Percentiles rank a stretch among this genome's conserved stretches.
These are phyloP conservation scores for Latrodectus geometricus DNA, from an alignment of 1,140 invertebrate species.

Conservation along the genomic window DNA sequence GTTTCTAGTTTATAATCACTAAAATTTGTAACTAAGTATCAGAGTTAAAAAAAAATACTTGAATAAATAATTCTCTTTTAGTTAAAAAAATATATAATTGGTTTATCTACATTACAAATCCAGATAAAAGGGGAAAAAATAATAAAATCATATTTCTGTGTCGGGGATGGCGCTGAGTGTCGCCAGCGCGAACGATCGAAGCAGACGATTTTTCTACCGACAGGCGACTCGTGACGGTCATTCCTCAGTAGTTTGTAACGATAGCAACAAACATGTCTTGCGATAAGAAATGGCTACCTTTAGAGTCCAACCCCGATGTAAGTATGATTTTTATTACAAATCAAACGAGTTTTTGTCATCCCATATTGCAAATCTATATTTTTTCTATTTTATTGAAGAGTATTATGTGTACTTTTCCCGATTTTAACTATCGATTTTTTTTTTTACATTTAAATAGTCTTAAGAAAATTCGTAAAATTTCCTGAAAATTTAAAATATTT, in stretches of 20 bases:
- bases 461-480: no score
- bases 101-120: neutral
- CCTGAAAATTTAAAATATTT: no score
- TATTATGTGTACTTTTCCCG: neutral
- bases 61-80: neutral
- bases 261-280: conserved; percentile 33
- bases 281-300: conserved; percentile 77
- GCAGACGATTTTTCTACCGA: neutral
- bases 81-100: neutral
- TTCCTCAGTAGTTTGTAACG: neutral
- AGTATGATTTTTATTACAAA: conserved; percentile 72
- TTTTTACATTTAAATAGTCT: no score
- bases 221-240: neutral
- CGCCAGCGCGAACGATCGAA: conserved; percentile 18
- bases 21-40: neutral
- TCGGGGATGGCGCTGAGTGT: conserved; percentile 20
- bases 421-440: no score
- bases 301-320: conserved; percentile 94
- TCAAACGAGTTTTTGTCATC: no score
- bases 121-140: neutral
- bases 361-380: no score
- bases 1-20: neutral
- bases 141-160: neutral
- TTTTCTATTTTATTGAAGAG: no score
- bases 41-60: neutral